Conservation (phyloP, 2,113 vertebrate genomes). For the Stegastes partitus region DNA sequence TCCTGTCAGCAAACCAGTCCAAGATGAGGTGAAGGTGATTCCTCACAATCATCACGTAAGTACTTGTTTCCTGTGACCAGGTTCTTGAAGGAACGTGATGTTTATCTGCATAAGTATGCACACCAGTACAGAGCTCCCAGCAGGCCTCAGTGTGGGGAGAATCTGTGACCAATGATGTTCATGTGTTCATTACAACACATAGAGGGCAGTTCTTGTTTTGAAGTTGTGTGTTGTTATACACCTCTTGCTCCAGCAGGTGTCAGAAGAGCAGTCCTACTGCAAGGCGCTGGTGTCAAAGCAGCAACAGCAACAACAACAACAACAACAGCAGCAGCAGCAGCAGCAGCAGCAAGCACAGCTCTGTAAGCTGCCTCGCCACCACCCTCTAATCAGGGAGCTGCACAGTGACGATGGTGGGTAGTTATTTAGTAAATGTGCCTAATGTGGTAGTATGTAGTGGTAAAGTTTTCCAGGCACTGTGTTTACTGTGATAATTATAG, state of each 20-base stretch:
- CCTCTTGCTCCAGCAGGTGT: slow-evolving; percentile 80
- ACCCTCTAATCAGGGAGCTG: slow-evolving; percentile 92
- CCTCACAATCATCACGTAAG: slow-evolving; percentile 65
- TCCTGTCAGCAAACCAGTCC: slow-evolving; percentile 47
- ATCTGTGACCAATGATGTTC: not conserved
- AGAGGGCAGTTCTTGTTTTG: not conserved
- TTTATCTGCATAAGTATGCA: slow-evolving; percentile 13
- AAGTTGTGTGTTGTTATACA: slow-evolving; percentile 21
- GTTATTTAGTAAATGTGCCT: not conserved
- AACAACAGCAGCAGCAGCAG: no score
- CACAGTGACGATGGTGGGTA: slow-evolving; percentile 91
- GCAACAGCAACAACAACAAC: slow-evolving; percentile 83
- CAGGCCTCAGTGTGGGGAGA: not conserved
- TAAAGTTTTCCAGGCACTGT: not conserved
- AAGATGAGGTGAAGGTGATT: slow-evolving; percentile 48
- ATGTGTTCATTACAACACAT: not conserved
- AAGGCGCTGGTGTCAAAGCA: slow-evolving; percentile 91
- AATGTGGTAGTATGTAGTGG: not conserved
- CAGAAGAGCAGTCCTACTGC: slow-evolving; percentile 87
- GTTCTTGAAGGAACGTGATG: not conserved
- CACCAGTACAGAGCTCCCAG: slow-evolving; percentile 53
- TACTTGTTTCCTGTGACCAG: slow-evolving; percentile 20
- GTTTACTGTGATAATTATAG: not conserved
- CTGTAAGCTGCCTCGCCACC: slow-evolving; percentile 91
- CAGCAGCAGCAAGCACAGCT: slow-evolving; percentile 84